A percentile compares a stretch with the other conserved stretches of the same genome.
These are phyloP conservation scores for Caenorhabditis sp. DNA, from an alignment of 2,888 invertebrate genomes.

Conservation along the genomic window DNA sequence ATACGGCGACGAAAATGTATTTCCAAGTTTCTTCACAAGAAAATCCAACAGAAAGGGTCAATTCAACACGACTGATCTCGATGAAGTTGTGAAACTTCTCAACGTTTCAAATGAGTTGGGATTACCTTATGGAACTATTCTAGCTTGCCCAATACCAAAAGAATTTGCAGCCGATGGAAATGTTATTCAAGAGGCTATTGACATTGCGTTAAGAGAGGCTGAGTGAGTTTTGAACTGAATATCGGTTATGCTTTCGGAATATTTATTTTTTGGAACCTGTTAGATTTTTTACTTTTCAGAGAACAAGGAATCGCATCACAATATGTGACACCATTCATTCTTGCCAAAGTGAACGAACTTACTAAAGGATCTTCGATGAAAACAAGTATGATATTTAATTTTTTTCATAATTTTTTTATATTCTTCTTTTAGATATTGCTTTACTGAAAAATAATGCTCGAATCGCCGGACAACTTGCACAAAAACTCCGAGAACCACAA, in stretches of 20 bases:
- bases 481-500: slow-evolving; percentile 67
- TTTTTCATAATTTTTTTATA: background rate
- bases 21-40: slow-evolving; percentile 92
- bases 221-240: slow-evolving; percentile 31
- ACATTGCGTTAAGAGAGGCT: slow-evolving; percentile 78
- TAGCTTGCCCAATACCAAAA: slow-evolving; percentile 89
- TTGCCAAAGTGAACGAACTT: slow-evolving; percentile 81
- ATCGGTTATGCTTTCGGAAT: background rate
- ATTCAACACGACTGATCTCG: slow-evolving; percentile 77
- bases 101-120: slow-evolving; percentile 65
- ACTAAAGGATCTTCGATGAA: slow-evolving; percentile 84
- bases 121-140: slow-evolving; percentile 77
- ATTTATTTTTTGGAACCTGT: slow-evolving; percentile 3
- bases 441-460: slow-evolving; percentile 91
- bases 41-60: slow-evolving; percentile 81
- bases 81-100: slow-evolving; percentile 82
- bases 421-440: slow-evolving; percentile 83
- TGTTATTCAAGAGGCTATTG: slow-evolving; percentile 80
- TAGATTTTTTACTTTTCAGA: slow-evolving; percentile 49
- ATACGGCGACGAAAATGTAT: slow-evolving; percentile 78
- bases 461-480: slow-evolving; percentile 83
- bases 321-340: slow-evolving; percentile 89
- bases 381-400: slow-evolving; percentile 78
- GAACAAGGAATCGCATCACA: slow-evolving; percentile 80
- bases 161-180: slow-evolving; percentile 74